Evolutionary conservation across 2,888 invertebrate species (phyloP).

Genomic region (Nebria salina): DNA sequence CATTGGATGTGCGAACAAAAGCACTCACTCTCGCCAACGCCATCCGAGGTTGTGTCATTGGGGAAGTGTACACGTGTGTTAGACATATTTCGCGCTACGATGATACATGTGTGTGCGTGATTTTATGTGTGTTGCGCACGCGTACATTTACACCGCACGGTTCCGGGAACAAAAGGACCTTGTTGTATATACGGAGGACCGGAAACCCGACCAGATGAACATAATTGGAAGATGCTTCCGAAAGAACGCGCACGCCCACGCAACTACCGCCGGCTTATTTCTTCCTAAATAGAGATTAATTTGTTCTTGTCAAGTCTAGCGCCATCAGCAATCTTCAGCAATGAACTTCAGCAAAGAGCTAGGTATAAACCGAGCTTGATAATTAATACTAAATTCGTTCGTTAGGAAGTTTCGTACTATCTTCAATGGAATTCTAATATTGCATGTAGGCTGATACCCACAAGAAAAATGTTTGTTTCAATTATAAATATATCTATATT

Average conservation of each 20-base stretch:
- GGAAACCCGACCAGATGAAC: conserved; percentile 41
- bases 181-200: conserved; percentile 2
- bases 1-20: conserved; percentile 35
- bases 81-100: conserved; percentile 26
- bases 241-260: conserved; percentile 1
- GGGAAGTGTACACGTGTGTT: conserved; percentile 29
- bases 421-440: too few species aligned
- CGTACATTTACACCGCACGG: background rate
- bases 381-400: background rate
- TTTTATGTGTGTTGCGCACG: background rate
- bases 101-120: conserved; percentile 4
- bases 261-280: conserved; percentile 10
- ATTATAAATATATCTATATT: too few species aligned
- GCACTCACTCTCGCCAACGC: conserved; percentile 11
- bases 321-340: background rate
- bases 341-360: background rate
- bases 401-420: too few species aligned
- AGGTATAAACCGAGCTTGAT: background rate
- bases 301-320: conserved; percentile 32
- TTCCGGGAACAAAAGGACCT: conserved; percentile 30
- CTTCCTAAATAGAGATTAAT: conserved; percentile 33
- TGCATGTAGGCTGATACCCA: too few species aligned
- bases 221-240: conserved; percentile 41
- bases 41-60: background rate
- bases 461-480: too few species aligned